Base-by-base conservation (phyloP, 2,113 vertebrate species). In the Osmerus mordax region DNA sequence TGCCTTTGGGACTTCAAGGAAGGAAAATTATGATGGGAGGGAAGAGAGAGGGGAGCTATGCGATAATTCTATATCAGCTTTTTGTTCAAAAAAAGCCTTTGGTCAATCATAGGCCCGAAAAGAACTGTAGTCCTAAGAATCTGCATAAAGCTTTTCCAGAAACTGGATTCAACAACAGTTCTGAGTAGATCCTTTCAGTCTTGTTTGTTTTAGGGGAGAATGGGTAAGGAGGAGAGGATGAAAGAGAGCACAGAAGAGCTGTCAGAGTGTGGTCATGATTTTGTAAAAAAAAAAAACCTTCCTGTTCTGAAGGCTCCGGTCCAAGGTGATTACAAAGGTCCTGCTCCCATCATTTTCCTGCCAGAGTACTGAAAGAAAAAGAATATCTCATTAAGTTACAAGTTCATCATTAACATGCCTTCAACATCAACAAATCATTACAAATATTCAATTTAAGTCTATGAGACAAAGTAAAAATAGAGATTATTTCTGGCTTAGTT, bases 321-420 rank as follows among this genome's bases (percentile, higher is more conserved):
- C 74, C 66, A 19, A 18, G 23, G 54, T 66, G 58, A 69, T 67
- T 72, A 86, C 9, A 56, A 69, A 29, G 74, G 65, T 76, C 69
- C 62, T 51, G 74, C 52, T 51, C 66, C 80, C 76, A 78, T 86
- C 75, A 64, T 87, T 12, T 47, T 71, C 53, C 58, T 23, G 53
- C 36, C 60, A 47, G 69, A 71, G 63, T 72, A 79, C 92, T 93
- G 83, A 2, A 83, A 87, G 65, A 90, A 65, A 78, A 73, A 0
- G 74, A 28, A 62, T 52, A 28, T 19, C 41, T 12, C 14, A 1
- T 63, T 84, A 59, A 81, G 41, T 68, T 18, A 65, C 23, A 72
- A 66, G 32, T 5, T 47, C 41, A 47, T 47, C 41, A 47, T 47
- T 7, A 56, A 56, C 55, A n/a, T 16, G 55, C 55, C 16, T 19